Evolutionary conservation across 2,797 vertebrate species (phyloP).

Genomic region (Pangasius djambal): DNA sequence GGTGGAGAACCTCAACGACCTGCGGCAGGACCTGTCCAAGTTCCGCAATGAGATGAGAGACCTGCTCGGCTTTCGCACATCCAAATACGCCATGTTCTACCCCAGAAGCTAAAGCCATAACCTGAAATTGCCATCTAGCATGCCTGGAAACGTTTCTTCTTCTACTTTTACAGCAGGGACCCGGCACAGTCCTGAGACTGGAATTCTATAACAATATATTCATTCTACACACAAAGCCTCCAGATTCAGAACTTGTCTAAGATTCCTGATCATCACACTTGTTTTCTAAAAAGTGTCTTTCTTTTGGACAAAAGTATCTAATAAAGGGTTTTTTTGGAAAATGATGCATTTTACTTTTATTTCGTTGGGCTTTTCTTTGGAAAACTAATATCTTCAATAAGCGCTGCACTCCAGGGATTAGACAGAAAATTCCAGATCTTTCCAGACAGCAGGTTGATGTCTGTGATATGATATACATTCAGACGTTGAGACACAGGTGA

Average conservation of each 20-base stretch:
- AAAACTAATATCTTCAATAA: background rate
- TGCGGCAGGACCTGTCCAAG: constrained; percentile 95
- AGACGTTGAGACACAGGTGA: background rate
- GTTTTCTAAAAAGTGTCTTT: constrained; percentile 75
- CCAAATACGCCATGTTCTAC: constrained; percentile 99
- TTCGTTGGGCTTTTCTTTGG: background rate
- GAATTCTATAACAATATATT: constrained; percentile 58
- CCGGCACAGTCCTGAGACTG: constrained; percentile 66
- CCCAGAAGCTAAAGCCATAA: constrained; percentile 84
- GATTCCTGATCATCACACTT: constrained; percentile 64
- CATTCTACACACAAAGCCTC: constrained; percentile 70
- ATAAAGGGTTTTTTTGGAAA: constrained; percentile 70
- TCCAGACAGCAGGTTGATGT: background rate
- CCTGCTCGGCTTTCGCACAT: constrained; percentile 95
- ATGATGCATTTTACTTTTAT: constrained; percentile 6
- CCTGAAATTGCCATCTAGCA: constrained; percentile 60
- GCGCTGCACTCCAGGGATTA: background rate
- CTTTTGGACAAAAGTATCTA: constrained; percentile 69
- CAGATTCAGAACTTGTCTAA: constrained; percentile 66
- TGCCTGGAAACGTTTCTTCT: constrained; percentile 63
- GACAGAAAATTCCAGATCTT: background rate
- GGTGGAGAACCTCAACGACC: constrained; percentile 95
- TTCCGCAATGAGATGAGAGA: constrained; percentile 99
- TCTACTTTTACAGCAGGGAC: constrained; percentile 26
- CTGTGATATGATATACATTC: background rate